Percentiles rank a stretch among this genome's conserved stretches.
Evolutionary conservation across 2,797 vertebrate genomes (phyloP).

Genomic region (Lepidocolaptes lacrymiger): DNA sequence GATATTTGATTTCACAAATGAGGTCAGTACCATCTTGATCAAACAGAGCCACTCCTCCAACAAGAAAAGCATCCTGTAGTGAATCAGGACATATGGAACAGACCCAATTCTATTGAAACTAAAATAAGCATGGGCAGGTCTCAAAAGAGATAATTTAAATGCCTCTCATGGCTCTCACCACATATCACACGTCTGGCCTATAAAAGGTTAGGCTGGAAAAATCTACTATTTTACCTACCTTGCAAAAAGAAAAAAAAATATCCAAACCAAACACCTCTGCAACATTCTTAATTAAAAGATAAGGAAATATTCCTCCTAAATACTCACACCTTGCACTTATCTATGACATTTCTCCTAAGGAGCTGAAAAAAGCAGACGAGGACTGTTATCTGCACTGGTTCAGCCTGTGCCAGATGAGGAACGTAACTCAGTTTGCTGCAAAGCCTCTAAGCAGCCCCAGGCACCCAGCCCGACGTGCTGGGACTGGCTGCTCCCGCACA

Average conservation of each 20-base stretch:
- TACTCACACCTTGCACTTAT: conserved; percentile 10
- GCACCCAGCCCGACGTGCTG: accelerated
- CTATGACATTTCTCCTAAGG: conserved; percentile 17
- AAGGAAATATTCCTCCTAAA: conserved; percentile 39
- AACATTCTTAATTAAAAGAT: conserved; percentile 60
- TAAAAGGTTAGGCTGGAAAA: conserved; percentile 30
- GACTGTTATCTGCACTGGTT: background rate
- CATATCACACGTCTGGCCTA: background rate
- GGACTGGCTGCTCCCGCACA: background rate
- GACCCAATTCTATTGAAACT: conserved; percentile 45
- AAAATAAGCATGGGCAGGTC: conserved; percentile 48
- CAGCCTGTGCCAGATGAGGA: background rate
- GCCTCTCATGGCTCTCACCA: conserved; percentile 7
- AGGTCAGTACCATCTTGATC: conserved; percentile 56
- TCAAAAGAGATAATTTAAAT: conserved; percentile 57
- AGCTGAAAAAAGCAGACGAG: background rate
- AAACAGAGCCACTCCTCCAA: conserved; percentile 1
- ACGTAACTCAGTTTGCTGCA: background rate
- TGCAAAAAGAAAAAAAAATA: background rate
- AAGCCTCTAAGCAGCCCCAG: background rate
- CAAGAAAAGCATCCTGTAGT: conserved; percentile 48
- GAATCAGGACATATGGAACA: conserved; percentile 52
- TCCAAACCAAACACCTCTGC: background rate
- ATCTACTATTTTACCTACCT: background rate
- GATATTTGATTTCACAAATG: conserved; percentile 35